phyloP scores from a whole-genome alignment of 1,140 invertebrate species.

The Cryptotermes secundus region DNA sequence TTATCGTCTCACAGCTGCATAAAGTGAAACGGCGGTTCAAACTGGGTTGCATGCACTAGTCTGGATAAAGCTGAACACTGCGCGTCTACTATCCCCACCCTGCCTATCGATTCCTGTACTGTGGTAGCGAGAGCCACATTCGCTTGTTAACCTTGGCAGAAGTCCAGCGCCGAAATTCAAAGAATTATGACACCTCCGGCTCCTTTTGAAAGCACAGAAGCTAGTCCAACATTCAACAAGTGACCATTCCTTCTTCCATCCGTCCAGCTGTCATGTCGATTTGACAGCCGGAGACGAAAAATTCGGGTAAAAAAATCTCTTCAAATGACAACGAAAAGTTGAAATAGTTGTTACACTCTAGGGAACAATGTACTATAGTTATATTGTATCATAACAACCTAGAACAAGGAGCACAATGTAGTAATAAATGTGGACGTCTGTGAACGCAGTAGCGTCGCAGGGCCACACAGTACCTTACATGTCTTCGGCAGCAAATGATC shows the following conservation, averaged over 20 bases:
- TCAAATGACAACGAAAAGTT: background rate
- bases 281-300: background rate
- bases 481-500: no score
- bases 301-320: background rate
- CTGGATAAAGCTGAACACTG: slow-evolving; percentile 32
- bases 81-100: slow-evolving; percentile 22
- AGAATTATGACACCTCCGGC: slow-evolving; percentile 30
- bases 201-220: background rate
- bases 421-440: no score
- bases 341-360: background rate
- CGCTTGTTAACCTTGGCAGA: slow-evolving; percentile 31
- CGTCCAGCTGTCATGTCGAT: background rate
- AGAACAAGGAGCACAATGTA: no score
- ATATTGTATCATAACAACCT: no score
- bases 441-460: no score
- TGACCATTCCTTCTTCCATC: background rate
- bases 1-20: slow-evolving; percentile 59
- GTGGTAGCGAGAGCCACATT: slow-evolving; percentile 16
- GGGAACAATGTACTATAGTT: no score
- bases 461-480: no score
- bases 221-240: slow-evolving; percentile 32
- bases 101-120: slow-evolving; percentile 30
- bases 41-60: background rate
- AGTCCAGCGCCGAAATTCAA: slow-evolving; percentile 30
- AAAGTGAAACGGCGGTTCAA: slow-evolving; percentile 48